These are phyloP conservation scores for Hetaerina titia DNA, from an alignment of 2,888 invertebrate species.

Conservation along the genomic window DNA sequence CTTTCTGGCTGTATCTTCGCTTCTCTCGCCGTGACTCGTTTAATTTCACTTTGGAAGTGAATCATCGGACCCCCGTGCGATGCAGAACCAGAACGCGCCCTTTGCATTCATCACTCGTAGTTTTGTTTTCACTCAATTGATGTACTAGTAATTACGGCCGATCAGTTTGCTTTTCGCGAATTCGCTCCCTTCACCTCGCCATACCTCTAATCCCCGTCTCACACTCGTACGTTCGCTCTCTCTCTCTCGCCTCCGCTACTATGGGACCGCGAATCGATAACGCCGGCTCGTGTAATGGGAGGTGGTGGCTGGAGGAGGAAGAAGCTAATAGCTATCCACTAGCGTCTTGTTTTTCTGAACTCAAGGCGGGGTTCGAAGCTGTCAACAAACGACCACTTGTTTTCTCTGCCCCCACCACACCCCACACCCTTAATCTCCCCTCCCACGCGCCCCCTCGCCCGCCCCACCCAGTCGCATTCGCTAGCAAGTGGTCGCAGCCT, in stretches of 20 bases:
- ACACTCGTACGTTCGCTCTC: neutral
- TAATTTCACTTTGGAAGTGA: no score
- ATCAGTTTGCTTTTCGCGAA: neutral
- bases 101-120: neutral
- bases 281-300: constrained; percentile 44
- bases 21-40: neutral
- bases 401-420: constrained; percentile 30
- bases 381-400: constrained; percentile 64
- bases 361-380: constrained; percentile 51
- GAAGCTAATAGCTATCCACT: constrained; percentile 41
- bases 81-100: no score
- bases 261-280: constrained; percentile 59
- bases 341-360: constrained; percentile 41
- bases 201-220: neutral
- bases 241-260: constrained; percentile 19
- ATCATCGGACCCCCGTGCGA: no score
- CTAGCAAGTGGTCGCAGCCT: neutral
- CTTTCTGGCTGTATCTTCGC: neutral
- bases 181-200: neutral
- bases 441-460: neutral
- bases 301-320: constrained; percentile 48
- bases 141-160: neutral
- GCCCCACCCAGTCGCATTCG: neutral
- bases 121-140: neutral
- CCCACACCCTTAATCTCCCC: neutral